These are phyloP conservation scores for Nymphalis polychloros DNA, from an alignment of 2,888 invertebrate species.

Conservation along the genomic window DNA sequence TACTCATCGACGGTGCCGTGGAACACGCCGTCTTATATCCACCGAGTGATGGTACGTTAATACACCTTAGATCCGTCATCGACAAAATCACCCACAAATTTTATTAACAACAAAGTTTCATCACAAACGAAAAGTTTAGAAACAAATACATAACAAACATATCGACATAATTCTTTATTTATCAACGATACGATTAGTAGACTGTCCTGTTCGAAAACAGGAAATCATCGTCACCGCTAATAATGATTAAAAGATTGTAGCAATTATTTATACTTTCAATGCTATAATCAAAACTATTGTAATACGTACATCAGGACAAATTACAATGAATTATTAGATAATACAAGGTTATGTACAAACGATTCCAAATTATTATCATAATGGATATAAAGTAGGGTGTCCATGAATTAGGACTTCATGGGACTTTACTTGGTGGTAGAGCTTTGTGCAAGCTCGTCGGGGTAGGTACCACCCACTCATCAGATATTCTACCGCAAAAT, in stretches of 20 bases:
- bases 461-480: no score
- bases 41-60: slow-evolving; percentile 66
- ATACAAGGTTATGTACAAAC: slow-evolving; percentile 25
- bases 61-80: neutral
- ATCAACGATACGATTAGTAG: no score
- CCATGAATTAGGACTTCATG: neutral
- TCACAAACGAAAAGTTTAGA: no score
- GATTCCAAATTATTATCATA: slow-evolving; percentile 7
- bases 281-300: neutral
- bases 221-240: neutral
- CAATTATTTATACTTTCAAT: neutral
- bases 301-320: slow-evolving; percentile 20
- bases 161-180: no score
- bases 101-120: no score
- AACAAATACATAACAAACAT: no score
- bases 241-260: neutral
- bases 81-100: neutral
- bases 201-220: neutral
- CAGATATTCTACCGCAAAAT: no score
- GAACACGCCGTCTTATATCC: slow-evolving; percentile 76
- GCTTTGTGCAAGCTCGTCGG: no score
- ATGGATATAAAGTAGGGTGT: neutral
- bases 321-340: slow-evolving; percentile 27
- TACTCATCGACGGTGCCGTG: slow-evolving; percentile 70
- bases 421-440: no score